phyloP scores from a whole-genome alignment of 2,113 vertebrate species.

The Oncorhynchus kisutch region DNA sequence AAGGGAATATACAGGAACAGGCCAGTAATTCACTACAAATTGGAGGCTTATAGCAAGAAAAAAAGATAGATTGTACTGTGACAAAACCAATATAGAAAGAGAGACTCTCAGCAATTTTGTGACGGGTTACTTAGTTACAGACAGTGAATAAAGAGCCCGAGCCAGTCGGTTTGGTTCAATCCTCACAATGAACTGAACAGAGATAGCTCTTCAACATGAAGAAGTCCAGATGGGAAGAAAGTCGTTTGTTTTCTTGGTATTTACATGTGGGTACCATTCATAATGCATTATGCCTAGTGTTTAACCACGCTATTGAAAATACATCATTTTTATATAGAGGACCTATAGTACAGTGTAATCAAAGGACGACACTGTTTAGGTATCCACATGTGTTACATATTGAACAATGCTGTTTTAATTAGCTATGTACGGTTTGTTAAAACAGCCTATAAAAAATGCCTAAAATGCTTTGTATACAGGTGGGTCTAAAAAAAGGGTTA shows the following conservation, averaged over 20 bases:
- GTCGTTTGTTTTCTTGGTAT: slow-evolving; percentile 42
- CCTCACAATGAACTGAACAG: background rate
- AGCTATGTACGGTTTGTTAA: too few species aligned
- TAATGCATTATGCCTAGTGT: slow-evolving; percentile 21
- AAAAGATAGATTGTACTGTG: slow-evolving; percentile 61
- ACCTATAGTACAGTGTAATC: too few species aligned
- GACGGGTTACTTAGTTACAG: slow-evolving; percentile 48
- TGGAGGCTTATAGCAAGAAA: slow-evolving; percentile 65
- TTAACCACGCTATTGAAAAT: background rate
- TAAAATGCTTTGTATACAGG: too few species aligned
- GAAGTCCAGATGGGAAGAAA: background rate
- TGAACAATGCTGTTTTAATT: too few species aligned
- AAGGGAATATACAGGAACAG: slow-evolving; percentile 71
- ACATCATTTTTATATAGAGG: too few species aligned
- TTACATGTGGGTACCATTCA: slow-evolving; percentile 20
- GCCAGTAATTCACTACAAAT: slow-evolving; percentile 73
- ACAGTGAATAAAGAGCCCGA: slow-evolving; percentile 50
- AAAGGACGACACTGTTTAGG: too few species aligned
- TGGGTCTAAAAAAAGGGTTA: too few species aligned
- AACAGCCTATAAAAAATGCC: too few species aligned
- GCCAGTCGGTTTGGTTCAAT: slow-evolving; percentile 42
- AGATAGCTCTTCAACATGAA: too few species aligned
- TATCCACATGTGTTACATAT: too few species aligned
- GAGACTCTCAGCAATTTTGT: slow-evolving; percentile 49
- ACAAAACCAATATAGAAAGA: slow-evolving; percentile 47